phyloP scores from a whole-genome alignment of 2,888 invertebrate genomes.

The Diloba caeruleocephala region DNA sequence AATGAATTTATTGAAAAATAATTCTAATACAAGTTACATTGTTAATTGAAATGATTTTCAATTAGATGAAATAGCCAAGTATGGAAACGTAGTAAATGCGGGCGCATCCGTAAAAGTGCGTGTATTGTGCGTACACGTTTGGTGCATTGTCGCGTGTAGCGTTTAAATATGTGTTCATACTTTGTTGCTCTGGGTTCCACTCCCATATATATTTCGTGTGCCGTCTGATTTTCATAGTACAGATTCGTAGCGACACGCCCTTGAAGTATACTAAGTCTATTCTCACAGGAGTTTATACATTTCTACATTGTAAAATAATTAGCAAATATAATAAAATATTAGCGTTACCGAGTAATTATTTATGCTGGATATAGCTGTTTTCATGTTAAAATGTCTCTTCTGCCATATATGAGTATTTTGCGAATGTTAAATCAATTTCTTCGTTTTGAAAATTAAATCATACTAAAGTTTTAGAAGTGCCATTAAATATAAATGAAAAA shows the following conservation, averaged over 20 bases:
- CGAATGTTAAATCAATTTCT: constrained; percentile 34
- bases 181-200: constrained; percentile 11
- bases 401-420: constrained; percentile 48
- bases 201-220: constrained; percentile 34
- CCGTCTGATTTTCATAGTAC: constrained; percentile 38
- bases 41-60: constrained; percentile 29
- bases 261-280: constrained; percentile 39
- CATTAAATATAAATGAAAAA: constrained; percentile 74
- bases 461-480: constrained; percentile 80
- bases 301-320: constrained; percentile 54
- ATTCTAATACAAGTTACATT: constrained; percentile 51
- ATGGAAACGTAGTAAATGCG: constrained; percentile 10
- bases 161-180: constrained; percentile 5
- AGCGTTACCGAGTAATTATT: constrained; percentile 38
- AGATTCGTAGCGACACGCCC: constrained; percentile 34
- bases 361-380: constrained; percentile 41
- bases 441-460: constrained; percentile 45
- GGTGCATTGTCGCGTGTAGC: background rate
- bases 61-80: constrained; percentile 10
- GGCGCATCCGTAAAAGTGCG: constrained; percentile 1
- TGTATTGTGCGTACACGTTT: background rate
- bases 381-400: constrained; percentile 38
- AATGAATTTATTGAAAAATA: constrained; percentile 63
- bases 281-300: constrained; percentile 52
- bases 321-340: constrained; percentile 45